Base-by-base conservation (phyloP, 2,888 invertebrate genomes). In the Drosophila peninsularis region DNA sequence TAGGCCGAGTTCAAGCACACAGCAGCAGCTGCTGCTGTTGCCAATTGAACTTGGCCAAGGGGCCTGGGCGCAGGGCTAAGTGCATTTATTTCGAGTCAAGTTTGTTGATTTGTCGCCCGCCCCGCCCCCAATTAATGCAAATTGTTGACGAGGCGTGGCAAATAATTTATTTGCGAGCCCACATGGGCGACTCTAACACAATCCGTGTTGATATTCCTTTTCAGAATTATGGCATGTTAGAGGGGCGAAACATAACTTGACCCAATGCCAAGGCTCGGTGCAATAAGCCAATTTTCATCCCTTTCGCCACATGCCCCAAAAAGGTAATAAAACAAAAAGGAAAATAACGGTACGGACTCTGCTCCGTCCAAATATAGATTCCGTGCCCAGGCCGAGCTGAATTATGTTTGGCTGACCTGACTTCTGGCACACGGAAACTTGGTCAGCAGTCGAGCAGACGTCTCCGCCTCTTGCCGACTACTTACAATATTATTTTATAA, bases 41-140 rank as follows among this genome's bases (percentile, higher is more conserved):
- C 53, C 79, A 69, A 69, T 66, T 67, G 54, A 61, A 66, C 85
- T 79, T 62, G 61, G 30, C 60, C 79, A 56, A 66, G 68, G 24
- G 1, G 27, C 27, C 27, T 30, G 27, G 68, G 80, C 77, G 2
- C 14, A 70, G 70, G 63, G 66, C 64, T 62, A 68, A 88, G 84
- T 80, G 82, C 89, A 86, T 86, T 82, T 88, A 83, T 76, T 82
- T 86, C 83, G 86, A 82, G 81, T 83, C 87, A 83, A 83, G 78
- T 77, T 76, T 66, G 60, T 81, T 84, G 79, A 78, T 84, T 87
- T 86, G 87, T 86, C 80, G 86, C 68, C 56, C 19, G 42, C 19
- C 19, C 11, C 13, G 6, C 6, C 19, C 6, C 13, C 78, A 86
- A 80, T 80, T 87, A 80, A 80, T 71, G 79, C 85, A 64, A 57